These are phyloP conservation scores for Novumbra hubbsi DNA, from an alignment of 2,797 vertebrate genomes.

Conservation along the genomic window DNA sequence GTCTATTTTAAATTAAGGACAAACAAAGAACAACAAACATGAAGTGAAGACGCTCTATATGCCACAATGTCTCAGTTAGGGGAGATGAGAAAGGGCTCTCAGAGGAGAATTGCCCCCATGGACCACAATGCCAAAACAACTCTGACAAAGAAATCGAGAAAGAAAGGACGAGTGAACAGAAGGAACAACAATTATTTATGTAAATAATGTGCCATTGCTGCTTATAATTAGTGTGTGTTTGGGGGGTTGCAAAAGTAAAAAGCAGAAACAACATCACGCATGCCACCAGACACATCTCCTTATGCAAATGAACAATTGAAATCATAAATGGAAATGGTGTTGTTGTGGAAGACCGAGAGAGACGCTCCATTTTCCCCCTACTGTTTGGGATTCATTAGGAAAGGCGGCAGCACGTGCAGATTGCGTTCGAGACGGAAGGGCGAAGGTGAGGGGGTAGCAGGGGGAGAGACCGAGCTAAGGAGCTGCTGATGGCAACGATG, in stretches of 20 bases:
- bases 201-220: slow-evolving; percentile 99
- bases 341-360: slow-evolving; percentile 76
- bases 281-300: slow-evolving; percentile 96
- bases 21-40: slow-evolving; percentile 73
- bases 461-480: slow-evolving; percentile 49
- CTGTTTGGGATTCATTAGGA: slow-evolving; percentile 88
- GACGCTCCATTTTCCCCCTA: slow-evolving; percentile 59
- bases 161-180: slow-evolving; percentile 87
- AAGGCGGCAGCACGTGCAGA: slow-evolving; percentile 74
- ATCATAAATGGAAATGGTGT: slow-evolving; percentile 98
- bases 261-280: slow-evolving; percentile 81
- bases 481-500: slow-evolving; percentile 47
- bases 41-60: slow-evolving; percentile 44
- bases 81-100: slow-evolving; percentile 69
- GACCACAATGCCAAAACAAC: slow-evolving; percentile 77
- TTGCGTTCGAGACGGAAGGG: slow-evolving; percentile 75
- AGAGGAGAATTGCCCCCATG: slow-evolving; percentile 69
- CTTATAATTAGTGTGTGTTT: slow-evolving; percentile 86
- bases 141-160: slow-evolving; percentile 73
- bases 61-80: slow-evolving; percentile 61
- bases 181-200: slow-evolving; percentile 99
- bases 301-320: slow-evolving; percentile 99
- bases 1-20: slow-evolving; percentile 76
- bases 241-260: slow-evolving; percentile 52
- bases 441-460: slow-evolving; percentile 62